These are phyloP conservation scores for Avahi laniger DNA, from an alignment of 2,797 vertebrate species.

Conservation along the genomic window DNA sequence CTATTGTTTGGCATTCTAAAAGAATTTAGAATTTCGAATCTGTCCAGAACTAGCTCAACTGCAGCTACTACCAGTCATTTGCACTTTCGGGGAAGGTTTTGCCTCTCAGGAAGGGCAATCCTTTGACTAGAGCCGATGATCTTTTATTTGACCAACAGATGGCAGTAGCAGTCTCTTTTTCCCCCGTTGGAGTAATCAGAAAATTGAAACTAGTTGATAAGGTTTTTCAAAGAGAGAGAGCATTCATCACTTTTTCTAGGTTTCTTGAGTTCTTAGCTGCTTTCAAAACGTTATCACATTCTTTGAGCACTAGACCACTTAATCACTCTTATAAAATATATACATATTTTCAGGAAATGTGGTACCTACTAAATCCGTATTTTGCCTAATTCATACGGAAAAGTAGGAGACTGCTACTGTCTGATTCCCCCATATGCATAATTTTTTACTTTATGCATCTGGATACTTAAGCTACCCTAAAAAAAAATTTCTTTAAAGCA, in stretches of 20 bases:
- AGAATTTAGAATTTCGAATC: background rate
- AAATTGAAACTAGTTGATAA: background rate
- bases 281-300: constrained; percentile 59
- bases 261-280: constrained; percentile 65
- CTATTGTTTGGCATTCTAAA: background rate
- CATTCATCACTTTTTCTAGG: constrained; percentile 58
- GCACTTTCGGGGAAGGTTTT: background rate
- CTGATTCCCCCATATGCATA: constrained; percentile 45
- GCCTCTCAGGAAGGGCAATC: background rate
- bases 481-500: constrained; percentile 49
- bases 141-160: constrained; percentile 84
- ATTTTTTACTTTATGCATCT: constrained; percentile 45
- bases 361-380: constrained; percentile 49
- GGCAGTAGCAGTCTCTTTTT: constrained; percentile 85
- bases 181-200: background rate
- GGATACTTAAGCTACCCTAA: constrained; percentile 52
- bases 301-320: constrained; percentile 63
- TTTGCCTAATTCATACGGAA: constrained; percentile 73
- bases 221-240: constrained; percentile 58
- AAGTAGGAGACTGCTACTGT: constrained; percentile 9
- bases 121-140: background rate
- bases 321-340: constrained; percentile 73
- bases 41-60: background rate
- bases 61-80: background rate
- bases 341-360: constrained; percentile 51